A percentile compares a stretch with the other conserved stretches of the same genome.
Evolutionary conservation across 2,888 invertebrate species (phyloP).

Genomic region (Unio pictorum): DNA sequence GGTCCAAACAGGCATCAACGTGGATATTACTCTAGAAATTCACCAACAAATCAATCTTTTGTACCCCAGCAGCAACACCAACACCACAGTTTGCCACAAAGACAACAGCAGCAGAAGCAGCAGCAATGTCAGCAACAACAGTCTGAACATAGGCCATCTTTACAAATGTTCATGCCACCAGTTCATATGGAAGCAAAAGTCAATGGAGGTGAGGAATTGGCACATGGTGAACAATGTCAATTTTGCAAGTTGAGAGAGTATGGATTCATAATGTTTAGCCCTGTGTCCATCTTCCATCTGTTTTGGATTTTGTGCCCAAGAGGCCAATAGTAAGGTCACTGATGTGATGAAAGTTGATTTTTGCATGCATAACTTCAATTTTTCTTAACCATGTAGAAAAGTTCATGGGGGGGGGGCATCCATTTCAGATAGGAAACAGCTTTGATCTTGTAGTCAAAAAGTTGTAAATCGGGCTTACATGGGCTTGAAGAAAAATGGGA

Average conservation of each 20-base stretch:
- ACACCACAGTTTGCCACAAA: not conserved
- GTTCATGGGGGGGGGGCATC: too few relatives aligned
- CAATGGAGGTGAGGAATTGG: constrained; percentile 6
- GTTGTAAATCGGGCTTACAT: too few relatives aligned
- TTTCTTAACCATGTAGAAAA: too few relatives aligned
- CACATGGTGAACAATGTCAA: not conserved
- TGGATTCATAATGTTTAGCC: too few relatives aligned
- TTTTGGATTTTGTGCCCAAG: too few relatives aligned
- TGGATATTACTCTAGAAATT: constrained; percentile 10
- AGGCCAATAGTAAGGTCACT: too few relatives aligned
- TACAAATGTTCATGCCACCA: constrained; percentile 4
- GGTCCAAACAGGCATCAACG: constrained; percentile 10
- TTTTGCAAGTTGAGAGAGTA: not conserved
- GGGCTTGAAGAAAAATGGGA: too few relatives aligned
- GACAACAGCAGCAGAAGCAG: constrained; percentile 6
- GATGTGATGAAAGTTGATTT: too few relatives aligned
- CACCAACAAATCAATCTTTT: constrained; percentile 1
- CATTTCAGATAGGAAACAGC: too few relatives aligned
- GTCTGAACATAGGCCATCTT: not conserved
- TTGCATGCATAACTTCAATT: too few relatives aligned
- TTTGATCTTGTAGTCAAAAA: too few relatives aligned
- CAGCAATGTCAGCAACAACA: constrained; percentile 5
- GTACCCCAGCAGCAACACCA: constrained; percentile 7
- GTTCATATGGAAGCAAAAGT: constrained; percentile 6
- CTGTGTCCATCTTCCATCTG: too few relatives aligned